Evolutionary conservation across 1,140 invertebrate species (phyloP).

Genomic region (Aphidius gifuensis): DNA sequence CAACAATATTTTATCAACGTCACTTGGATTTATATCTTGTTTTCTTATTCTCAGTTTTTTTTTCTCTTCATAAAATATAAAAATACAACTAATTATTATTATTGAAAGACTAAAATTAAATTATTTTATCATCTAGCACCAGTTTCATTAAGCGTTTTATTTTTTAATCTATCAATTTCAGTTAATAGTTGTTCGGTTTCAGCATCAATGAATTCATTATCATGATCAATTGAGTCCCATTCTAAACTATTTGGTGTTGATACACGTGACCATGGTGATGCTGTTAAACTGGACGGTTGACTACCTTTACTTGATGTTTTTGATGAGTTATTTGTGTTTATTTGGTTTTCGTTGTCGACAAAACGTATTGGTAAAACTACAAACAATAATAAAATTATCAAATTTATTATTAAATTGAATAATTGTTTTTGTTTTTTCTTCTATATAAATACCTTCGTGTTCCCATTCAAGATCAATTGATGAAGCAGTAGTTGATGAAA

Average conservation of each 20-base stretch:
- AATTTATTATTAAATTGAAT: background rate
- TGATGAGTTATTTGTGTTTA: constrained; percentile 32
- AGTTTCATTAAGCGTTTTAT: constrained; percentile 56
- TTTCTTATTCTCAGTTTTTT: constrained; percentile 10
- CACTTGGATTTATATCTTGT: too few species aligned
- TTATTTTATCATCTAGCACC: constrained; percentile 41
- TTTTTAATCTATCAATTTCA: constrained; percentile 57
- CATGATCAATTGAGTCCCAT: constrained; percentile 58
- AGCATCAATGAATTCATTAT: constrained; percentile 48
- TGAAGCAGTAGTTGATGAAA: constrained; percentile 56
- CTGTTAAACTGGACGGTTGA: constrained; percentile 44
- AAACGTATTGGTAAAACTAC: constrained; percentile 35
- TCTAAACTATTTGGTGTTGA: constrained; percentile 59
- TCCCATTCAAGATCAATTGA: constrained; percentile 63
- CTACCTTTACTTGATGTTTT: constrained; percentile 38
- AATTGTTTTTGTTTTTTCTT: background rate
- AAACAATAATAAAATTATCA: constrained; percentile 4
- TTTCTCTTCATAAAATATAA: constrained; percentile 25
- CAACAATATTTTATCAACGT: too few species aligned
- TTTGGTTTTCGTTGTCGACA: constrained; percentile 27
- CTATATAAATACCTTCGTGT: constrained; percentile 51
- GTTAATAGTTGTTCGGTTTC: constrained; percentile 57
- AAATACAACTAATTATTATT: constrained; percentile 18
- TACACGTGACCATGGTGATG: constrained; percentile 55
- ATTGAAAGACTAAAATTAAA: background rate